Base-by-base conservation (phyloP, 1,140 invertebrate genomes). In the Harlomillsia oculata region DNA sequence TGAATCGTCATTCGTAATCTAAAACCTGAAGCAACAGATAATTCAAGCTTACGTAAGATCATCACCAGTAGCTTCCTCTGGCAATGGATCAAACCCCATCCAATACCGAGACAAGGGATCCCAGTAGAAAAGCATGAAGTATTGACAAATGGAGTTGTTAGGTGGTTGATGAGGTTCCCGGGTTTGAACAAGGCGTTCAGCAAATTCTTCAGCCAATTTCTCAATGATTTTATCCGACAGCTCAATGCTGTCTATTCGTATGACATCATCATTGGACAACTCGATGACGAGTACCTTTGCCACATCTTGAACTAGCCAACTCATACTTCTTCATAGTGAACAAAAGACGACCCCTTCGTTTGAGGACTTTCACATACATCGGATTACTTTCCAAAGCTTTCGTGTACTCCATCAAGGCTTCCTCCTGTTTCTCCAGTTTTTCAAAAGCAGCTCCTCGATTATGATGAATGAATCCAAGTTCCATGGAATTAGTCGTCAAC, bases 301-400 rank as follows among this genome's bases (percentile, higher is more conserved):
- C 0, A 50, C 11, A 26, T 57, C 55, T 20, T 9, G 20, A 8
- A 30, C 21, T n/a, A 3, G 55, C 55, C 14, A 50, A 16, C 13
- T 51, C 28, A 16, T 8, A 50, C 1, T 44, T 20, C 16, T 26
- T 13, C 2, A 57, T 3, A n/a, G 23, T 2, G 2, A 40, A 21
- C 16, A 43, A 34, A 11, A 51, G 11, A n/a, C 30, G 20, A 0
- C 14, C 40, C 25, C 55, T 25, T 32, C 55, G 45, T 20, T 30
- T 30, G 9, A 57, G 16, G 14, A 41, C 55, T 57, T 57, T 57
- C 5, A 50, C 32, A n/a, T 57, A 57, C 13, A 29, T 30, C 1
- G 45, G 46, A 26, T 41, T 43, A 2, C 50, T 5, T 2, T 40
- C 20, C 1, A 57, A 1, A 0, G 55, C 55, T 34, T 57, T 21